These are phyloP conservation scores for Mactra quadrangularis DNA, from an alignment of 1,140 invertebrate genomes.

Conservation along the genomic window DNA sequence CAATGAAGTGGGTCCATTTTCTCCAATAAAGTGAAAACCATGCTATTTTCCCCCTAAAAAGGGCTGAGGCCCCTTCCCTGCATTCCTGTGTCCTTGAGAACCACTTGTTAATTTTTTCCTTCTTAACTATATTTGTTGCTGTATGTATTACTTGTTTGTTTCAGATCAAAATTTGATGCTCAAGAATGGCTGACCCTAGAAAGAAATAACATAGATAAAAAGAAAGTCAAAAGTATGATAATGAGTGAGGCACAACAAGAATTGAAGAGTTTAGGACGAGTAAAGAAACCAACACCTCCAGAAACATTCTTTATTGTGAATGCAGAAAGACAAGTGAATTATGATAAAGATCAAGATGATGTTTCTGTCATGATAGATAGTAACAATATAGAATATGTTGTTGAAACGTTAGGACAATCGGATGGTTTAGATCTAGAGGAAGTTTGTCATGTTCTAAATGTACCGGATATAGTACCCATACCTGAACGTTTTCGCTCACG, in stretches of 20 bases:
- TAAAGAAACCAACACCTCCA: conserved; percentile 51
- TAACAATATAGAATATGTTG: conserved; percentile 60
- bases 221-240: background rate
- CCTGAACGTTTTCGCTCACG: conserved; percentile 53
- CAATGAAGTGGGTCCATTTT: too few species aligned
- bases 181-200: conserved; percentile 35
- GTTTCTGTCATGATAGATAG: conserved; percentile 38
- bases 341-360: background rate
- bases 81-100: too few species aligned
- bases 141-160: background rate
- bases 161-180: conserved; percentile 48
- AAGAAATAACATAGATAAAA: conserved; percentile 39
- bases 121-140: too few species aligned
- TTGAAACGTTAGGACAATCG: conserved; percentile 47
- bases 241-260: conserved; percentile 38
- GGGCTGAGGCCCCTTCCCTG: too few species aligned
- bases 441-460: conserved; percentile 57
- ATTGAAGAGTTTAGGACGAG: conserved; percentile 42
- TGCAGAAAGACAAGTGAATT: conserved; percentile 33
- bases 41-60: too few species aligned
- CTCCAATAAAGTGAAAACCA: too few species aligned
- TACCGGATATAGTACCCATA: conserved; percentile 47
- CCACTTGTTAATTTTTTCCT: too few species aligned
- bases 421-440: conserved; percentile 37
- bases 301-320: conserved; percentile 62